Percentiles rank a stretch among this genome's conserved stretches.
Conservation (phyloP, 2,113 vertebrate species). For the Pseudorhombus dupliciocellatus region DNA sequence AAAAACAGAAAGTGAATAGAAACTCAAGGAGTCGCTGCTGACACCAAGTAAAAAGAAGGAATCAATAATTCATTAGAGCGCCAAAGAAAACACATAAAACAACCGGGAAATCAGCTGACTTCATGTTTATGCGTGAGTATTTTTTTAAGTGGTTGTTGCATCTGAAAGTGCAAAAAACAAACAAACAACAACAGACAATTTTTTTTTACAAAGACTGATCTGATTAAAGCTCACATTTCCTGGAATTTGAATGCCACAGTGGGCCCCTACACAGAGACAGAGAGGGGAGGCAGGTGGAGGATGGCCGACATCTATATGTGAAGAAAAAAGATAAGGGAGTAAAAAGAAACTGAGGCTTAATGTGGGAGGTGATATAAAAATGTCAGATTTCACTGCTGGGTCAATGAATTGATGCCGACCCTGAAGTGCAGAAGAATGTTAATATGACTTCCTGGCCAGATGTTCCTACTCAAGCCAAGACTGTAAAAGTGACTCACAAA, state of each 20-base stretch:
- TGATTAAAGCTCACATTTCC: constrained; percentile 46
- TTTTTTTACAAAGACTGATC: constrained; percentile 29
- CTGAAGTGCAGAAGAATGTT: constrained; percentile 63
- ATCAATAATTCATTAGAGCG: constrained; percentile 83
- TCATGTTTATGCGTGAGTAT: constrained; percentile 67
- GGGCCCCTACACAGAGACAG: constrained; percentile 25
- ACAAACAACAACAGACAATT: background rate
- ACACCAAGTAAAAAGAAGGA: constrained; percentile 72
- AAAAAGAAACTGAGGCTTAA: constrained; percentile 25
- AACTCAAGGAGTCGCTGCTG: constrained; percentile 62
- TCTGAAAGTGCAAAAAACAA: constrained; percentile 11
- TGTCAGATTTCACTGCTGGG: constrained; percentile 48
- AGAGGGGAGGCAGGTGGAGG: constrained; percentile 23
- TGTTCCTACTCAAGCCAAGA: constrained; percentile 66
- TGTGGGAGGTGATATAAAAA: constrained; percentile 51
- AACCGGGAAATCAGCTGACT: constrained; percentile 71
- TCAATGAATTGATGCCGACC: constrained; percentile 66
- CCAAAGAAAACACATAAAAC: constrained; percentile 69
- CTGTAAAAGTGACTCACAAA: constrained; percentile 65
- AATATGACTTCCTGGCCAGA: constrained; percentile 67
- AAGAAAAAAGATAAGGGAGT: constrained; percentile 34
- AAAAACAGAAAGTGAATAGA: background rate
- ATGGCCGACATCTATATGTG: constrained; percentile 32
- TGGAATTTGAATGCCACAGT: constrained; percentile 59
- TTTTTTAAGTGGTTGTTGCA: constrained; percentile 36